Evolutionary conservation across 1,140 invertebrate genomes (phyloP).

Genomic region (Bathynomus jamesi): DNA sequence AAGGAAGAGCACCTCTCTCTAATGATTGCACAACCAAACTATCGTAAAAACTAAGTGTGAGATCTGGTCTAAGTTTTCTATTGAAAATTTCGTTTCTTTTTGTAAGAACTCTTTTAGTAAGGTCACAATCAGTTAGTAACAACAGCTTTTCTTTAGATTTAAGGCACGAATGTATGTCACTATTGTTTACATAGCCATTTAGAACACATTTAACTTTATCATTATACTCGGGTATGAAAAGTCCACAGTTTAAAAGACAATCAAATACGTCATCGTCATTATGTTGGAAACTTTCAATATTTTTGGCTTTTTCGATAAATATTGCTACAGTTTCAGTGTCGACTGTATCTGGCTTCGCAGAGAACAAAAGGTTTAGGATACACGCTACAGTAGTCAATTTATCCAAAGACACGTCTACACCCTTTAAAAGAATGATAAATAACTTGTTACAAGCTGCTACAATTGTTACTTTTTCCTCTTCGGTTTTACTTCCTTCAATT

Average conservation of each 20-base stretch:
- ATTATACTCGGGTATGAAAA: neutral
- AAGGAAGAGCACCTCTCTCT: neutral
- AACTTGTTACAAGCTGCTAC: neutral
- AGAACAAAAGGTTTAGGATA: neutral
- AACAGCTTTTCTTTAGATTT: neutral
- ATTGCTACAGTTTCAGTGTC: neutral
- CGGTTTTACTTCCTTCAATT: neutral
- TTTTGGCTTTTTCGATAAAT: neutral
- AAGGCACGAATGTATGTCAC: neutral
- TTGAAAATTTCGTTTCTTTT: neutral
- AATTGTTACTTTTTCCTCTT: neutral
- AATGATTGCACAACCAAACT: neutral
- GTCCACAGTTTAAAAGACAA: neutral
- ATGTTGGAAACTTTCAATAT: neutral
- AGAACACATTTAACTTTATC: neutral
- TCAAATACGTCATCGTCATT: neutral
- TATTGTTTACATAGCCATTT: neutral
- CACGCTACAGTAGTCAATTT: neutral
- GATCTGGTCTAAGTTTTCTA: neutral
- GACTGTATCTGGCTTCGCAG: neutral
- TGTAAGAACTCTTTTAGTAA: neutral
- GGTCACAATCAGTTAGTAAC: neutral
- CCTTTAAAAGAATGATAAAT: neutral
- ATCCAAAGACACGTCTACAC: neutral
- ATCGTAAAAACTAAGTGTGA: neutral